Evolutionary conservation across 2,113 vertebrate species (phyloP), one percentile per base, ranked within the genome.

Genomic region (Gavialis gangeticus): DNA sequence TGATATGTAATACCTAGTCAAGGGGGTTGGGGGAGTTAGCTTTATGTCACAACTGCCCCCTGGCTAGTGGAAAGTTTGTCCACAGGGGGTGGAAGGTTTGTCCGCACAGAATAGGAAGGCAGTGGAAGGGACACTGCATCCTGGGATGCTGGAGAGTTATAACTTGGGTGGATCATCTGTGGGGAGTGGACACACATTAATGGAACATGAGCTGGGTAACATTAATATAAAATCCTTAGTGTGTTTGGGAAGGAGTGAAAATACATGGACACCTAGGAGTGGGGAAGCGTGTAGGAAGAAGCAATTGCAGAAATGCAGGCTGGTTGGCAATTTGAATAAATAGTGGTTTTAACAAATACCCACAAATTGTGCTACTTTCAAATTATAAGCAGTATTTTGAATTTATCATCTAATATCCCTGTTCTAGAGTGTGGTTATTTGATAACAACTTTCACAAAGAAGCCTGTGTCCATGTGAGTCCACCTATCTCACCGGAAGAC

Each of bases 201-300:
- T 34, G 34, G 34, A 34, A 34, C 34, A 34, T 34, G 34, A 34
- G 34, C 34, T 34, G 34, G 34, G 34, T 34, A 34, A 34, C 75
- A 18, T 46, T 21, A 78, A 58, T 2, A 64, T n/a, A 62, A n/a
- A 46, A 56, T 1, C 12, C 77, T 55, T 5, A 12, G 4, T 22
- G 79, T 81, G 3, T 83, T 57, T 37, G 2, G 2, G 4, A 3
- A 90, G 22, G 73, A 90, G 3, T 0, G 46, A 73, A 37, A 93
- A 80, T n/a, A 34, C 4, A 25, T 0, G 0, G 27, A 24, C 30
- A 69, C 16, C 27, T 18, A 84, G 77, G 4, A 62, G 6, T 7
- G 83, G 14, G 46, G 85, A 14, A 75, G 27, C 0, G 1, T 13
- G 24, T 83, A 75, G 21, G 28, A 22, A 89, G 16, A 83, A 79